Base-by-base conservation (phyloP, 2,113 vertebrate genomes). In the Cairina moschata region DNA sequence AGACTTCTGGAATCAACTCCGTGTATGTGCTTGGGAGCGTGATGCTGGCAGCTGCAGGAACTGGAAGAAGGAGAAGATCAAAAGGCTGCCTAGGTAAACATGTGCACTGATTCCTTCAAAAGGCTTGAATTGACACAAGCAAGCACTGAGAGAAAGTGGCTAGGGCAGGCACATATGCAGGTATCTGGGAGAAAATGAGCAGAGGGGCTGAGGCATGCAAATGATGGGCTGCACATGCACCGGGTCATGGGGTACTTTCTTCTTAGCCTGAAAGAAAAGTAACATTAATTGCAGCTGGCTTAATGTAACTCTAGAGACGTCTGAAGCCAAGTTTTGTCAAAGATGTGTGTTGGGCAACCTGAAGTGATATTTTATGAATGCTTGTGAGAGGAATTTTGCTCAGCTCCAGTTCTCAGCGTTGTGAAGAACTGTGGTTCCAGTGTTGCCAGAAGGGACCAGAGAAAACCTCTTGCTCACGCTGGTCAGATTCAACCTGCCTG, bases 21-120 rank as follows among this genome's bases (percentile, higher is more conserved):
- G 18, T 38, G 13, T 54, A 17, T 50, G 63, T 65, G 28, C 77
- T 82, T 32, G 54, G 56, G 42, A 91, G 52, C 2, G 17, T 18
- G 86, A 86, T 87, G 84, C 89, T 87, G 86, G 74, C 84, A 89
- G 83, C 83, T 66, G 91, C 80, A 89, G 74, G 74, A 91, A 66
- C 40, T 68, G 66, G 71, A 48, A 76, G 56, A 83, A 16, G 44
- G 91, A 94, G 44, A 93, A 94, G 69, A 86, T 94, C 89, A 93
- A 93, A 96, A 92, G 86, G 63, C 86, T 91, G 74, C 93, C 59
- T 65, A 72, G 75, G 89, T 95, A 92, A 89, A 91, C 48, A 91
- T 0, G 1, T 36, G 50, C 67, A 48, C n/a, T 0, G 1, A 28
- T 31, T 48, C 84, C 89, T 91, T 95, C 92, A 83, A 80, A 88